Conservation (phyloP, 2,113 vertebrate genomes). For the Varanus komodoensis region DNA sequence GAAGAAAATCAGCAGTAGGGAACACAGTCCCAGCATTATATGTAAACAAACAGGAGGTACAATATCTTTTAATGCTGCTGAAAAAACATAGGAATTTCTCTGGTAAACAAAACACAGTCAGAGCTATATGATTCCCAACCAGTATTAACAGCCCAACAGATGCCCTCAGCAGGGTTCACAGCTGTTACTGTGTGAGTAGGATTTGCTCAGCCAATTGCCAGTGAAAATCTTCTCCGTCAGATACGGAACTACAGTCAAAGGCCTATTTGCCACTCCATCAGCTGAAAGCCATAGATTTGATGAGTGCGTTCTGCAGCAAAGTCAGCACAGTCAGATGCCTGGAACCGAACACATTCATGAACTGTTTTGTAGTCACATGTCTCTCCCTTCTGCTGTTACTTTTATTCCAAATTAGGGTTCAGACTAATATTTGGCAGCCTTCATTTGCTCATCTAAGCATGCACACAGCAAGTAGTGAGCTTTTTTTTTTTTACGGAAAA, state of each 20-base stretch:
- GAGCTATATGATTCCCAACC: slow-evolving; percentile 46
- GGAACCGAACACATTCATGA: slow-evolving; percentile 26
- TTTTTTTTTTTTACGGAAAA: not conserved
- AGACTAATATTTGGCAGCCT: slow-evolving; percentile 6
- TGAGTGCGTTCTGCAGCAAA: slow-evolving; percentile 45
- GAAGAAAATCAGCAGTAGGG: slow-evolving; percentile 61
- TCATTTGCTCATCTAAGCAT: not conserved
- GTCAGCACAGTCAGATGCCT: slow-evolving; percentile 27
- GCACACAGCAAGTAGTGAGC: not conserved
- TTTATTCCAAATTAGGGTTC: slow-evolving; percentile 1
- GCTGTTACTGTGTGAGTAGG: slow-evolving; percentile 54
- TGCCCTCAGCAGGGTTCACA: slow-evolving; percentile 72
- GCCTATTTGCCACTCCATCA: slow-evolving; percentile 46
- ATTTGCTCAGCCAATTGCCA: slow-evolving; percentile 61
- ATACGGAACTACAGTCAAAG: slow-evolving; percentile 37
- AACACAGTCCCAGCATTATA: slow-evolving; percentile 42
- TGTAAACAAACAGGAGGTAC: slow-evolving; percentile 67
- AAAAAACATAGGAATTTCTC: slow-evolving; percentile 60
- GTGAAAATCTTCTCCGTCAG: slow-evolving; percentile 47
- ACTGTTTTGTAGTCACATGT: accelerated
- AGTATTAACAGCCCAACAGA: slow-evolving; percentile 65
- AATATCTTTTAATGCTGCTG: slow-evolving; percentile 52
- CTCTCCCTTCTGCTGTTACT: slow-evolving; percentile 34
- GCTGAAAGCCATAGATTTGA: slow-evolving; percentile 38
- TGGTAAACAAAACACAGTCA: slow-evolving; percentile 67